Conservation (phyloP, 1,140 invertebrate genomes). For the Drosophila sucinea region DNA sequence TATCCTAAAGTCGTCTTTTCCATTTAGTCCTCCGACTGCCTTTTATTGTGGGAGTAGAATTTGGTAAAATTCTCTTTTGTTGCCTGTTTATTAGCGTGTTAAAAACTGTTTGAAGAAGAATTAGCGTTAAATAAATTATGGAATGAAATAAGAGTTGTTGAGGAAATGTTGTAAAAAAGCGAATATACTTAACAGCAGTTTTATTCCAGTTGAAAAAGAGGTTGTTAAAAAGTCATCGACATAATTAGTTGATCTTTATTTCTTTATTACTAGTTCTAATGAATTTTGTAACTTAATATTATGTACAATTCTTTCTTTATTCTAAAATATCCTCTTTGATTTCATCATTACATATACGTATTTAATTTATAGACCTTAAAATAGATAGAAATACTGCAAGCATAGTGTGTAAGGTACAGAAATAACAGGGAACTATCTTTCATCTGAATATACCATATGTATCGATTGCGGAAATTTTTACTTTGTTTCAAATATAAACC, state of each 20-base stretch:
- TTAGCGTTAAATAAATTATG: constrained; percentile 6
- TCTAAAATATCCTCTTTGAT: too few relatives aligned
- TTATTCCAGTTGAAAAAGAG: not conserved
- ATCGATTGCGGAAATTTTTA: too few relatives aligned
- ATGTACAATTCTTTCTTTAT: too few relatives aligned
- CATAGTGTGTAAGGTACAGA: too few relatives aligned
- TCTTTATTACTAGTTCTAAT: not conserved
- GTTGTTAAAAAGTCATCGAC: constrained; percentile 13
- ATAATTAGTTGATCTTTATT: not conserved
- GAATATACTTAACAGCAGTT: not conserved
- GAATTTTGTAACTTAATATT: too few relatives aligned
- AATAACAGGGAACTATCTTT: too few relatives aligned
- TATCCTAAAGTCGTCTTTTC: not conserved
- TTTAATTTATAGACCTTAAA: too few relatives aligned
- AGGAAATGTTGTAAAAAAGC: not conserved
- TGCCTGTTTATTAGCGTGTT: constrained; percentile 62
- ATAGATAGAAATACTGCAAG: too few relatives aligned
- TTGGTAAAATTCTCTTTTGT: constrained; percentile 36
- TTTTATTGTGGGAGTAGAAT: constrained; percentile 24
- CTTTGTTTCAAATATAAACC: too few relatives aligned
- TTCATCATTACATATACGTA: too few relatives aligned
- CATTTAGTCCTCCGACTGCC: not conserved
- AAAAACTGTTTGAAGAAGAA: constrained; percentile 1
- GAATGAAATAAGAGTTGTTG: constrained; percentile 3
- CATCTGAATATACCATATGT: too few relatives aligned